phyloP scores from a whole-genome alignment of 2,888 invertebrate species.

The Euspilapteryx auroguttella region DNA sequence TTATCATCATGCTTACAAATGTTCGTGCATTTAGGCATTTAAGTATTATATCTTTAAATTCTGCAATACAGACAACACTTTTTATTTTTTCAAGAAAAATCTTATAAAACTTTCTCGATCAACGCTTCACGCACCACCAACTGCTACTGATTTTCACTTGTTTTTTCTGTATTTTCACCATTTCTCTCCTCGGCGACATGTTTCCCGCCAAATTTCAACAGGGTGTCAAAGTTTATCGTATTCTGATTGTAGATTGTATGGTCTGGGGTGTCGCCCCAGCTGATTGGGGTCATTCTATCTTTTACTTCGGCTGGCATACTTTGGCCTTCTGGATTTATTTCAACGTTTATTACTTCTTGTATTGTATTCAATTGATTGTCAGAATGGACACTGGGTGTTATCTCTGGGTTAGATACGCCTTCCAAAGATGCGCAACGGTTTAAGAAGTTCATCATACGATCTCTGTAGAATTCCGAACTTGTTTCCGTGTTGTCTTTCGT shows the following conservation, averaged over 20 bases:
- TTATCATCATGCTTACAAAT: too few species aligned
- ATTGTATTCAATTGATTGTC: slow-evolving; percentile 31
- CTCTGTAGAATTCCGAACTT: slow-evolving; percentile 45
- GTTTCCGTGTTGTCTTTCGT: slow-evolving; percentile 40
- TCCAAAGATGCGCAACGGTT: slow-evolving; percentile 39
- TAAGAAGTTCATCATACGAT: slow-evolving; percentile 44
- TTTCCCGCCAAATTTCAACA: slow-evolving; percentile 28
- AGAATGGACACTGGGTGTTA: slow-evolving; percentile 29
- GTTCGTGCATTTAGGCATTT: too few species aligned
- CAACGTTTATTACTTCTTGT: slow-evolving; percentile 21
- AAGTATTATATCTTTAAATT: too few species aligned
- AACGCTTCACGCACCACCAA: too few species aligned
- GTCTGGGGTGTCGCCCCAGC: slow-evolving; percentile 46
- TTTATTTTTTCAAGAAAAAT: too few species aligned
- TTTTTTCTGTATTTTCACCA: slow-evolving; percentile 6
- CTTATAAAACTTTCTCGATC: too few species aligned
- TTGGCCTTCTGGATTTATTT: slow-evolving; percentile 10
- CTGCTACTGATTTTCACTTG: not conserved
- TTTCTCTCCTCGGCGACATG: slow-evolving; percentile 15
- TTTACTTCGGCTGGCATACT: slow-evolving; percentile 4
- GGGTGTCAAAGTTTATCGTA: slow-evolving; percentile 40
- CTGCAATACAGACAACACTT: too few species aligned
- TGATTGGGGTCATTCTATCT: slow-evolving; percentile 24
- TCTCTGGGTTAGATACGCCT: slow-evolving; percentile 30
- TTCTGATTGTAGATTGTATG: slow-evolving; percentile 50